These are phyloP conservation scores for Gnatocerus cornutus DNA, from an alignment of 2,888 invertebrate genomes.

Conservation along the genomic window DNA sequence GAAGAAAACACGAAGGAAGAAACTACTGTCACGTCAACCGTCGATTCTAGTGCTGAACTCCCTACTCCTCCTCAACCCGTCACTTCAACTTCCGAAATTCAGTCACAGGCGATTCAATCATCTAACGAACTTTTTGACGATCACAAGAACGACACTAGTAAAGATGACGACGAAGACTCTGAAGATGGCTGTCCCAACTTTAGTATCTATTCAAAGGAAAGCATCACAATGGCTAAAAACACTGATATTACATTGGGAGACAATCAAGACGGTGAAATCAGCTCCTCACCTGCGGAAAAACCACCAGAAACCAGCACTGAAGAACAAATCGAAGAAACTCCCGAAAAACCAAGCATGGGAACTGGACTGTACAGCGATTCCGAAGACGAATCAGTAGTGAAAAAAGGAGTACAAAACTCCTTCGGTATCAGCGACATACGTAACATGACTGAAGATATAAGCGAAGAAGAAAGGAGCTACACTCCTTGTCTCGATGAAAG, in stretches of 20 bases:
- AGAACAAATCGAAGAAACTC: background rate
- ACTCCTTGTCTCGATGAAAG: conserved; percentile 83
- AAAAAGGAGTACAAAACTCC: conserved; percentile 55
- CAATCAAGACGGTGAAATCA: conserved; percentile 55
- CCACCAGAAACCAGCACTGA: background rate
- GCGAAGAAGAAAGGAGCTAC: conserved; percentile 81
- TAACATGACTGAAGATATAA: conserved; percentile 78
- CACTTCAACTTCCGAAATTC: conserved; percentile 58
- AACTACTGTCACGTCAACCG: conserved; percentile 59
- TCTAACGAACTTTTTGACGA: conserved; percentile 54
- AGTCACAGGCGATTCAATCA: conserved; percentile 63
- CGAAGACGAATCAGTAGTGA: conserved; percentile 67
- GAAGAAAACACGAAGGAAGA: conserved; percentile 60
- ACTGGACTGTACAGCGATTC: conserved; percentile 67
- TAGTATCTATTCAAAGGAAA: conserved; percentile 87
- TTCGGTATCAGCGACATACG: conserved; percentile 67
- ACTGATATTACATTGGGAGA: conserved; percentile 64
- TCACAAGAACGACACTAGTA: conserved; percentile 53
- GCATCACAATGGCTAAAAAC: conserved; percentile 81
- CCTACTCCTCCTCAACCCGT: conserved; percentile 10
- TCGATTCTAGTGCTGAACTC: conserved; percentile 43
- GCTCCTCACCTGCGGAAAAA: conserved; percentile 52
- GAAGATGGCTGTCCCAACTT: conserved; percentile 88
- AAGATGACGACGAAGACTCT: conserved; percentile 73
- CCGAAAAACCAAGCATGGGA: conserved; percentile 29